These are phyloP conservation scores for Nomia melanderi DNA, from an alignment of 1,140 invertebrate genomes.

Conservation along the genomic window DNA sequence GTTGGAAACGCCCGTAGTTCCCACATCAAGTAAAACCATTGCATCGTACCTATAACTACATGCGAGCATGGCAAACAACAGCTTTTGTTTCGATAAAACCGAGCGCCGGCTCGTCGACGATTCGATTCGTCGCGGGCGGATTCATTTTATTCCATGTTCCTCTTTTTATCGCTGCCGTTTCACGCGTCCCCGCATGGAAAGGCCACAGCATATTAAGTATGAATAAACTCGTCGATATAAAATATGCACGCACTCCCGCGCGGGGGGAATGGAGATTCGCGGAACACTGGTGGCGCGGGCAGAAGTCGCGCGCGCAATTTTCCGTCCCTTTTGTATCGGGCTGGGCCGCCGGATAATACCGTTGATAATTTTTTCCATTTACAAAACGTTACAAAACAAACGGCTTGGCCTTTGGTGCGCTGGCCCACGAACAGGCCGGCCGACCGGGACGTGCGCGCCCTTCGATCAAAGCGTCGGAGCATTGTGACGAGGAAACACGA, in stretches of 20 bases:
- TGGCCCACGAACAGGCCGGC: no score
- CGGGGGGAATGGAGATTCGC: background rate
- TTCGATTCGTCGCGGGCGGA: conserved; percentile 21
- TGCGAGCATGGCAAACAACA: background rate
- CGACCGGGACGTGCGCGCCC: no score
- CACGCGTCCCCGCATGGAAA: background rate
- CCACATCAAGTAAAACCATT: background rate
- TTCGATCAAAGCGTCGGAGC: conserved; percentile 62
- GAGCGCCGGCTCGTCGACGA: no score
- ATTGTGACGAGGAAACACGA: conserved; percentile 66
- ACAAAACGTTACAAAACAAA: conserved; percentile 58
- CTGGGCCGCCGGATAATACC: conserved; percentile 50
- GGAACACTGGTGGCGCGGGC: background rate
- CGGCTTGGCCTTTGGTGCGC: conserved; percentile 48
- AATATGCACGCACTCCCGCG: conserved; percentile 52
- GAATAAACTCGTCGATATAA: conserved; percentile 40
- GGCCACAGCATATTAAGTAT: conserved; percentile 32
- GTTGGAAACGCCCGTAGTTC: background rate
- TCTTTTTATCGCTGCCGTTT: no score
- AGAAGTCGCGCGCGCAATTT: conserved; percentile 30
- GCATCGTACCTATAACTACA: background rate
- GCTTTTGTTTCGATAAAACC: conserved; percentile 33
- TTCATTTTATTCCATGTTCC: background rate
- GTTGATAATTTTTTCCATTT: conserved; percentile 66
- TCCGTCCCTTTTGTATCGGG: conserved; percentile 24